Base-by-base conservation (phyloP, 2,888 invertebrate genomes). In the Perizoma flavofasciatum region DNA sequence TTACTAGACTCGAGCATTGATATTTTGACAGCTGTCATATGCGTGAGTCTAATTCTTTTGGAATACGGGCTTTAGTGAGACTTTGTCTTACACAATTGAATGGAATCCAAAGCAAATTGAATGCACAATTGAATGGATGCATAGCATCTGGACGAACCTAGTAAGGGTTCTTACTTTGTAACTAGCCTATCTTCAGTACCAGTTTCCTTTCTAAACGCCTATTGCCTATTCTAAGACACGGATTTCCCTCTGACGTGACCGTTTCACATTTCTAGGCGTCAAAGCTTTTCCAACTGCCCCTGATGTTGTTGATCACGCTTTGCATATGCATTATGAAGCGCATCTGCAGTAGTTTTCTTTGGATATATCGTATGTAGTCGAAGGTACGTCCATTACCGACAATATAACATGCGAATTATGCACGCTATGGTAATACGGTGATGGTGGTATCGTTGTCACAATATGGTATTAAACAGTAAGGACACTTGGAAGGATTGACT, bases 281-380 rank as follows among this genome's bases (percentile, higher is more conserved):
- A 92, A 92, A 86, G 86, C 86, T 92, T 88, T 91, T 92, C 85
- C 89, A 92, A 92, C 86, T 92, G 86, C 92, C 92, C 86, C 89
- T 92, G 92, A 92, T 92, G 92, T 92, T 92, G 92, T 92, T 92
- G 91, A 87, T 93, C 92, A 92, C 92, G 90, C 92, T 93, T 93
- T 93, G 92, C 92, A 92, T 93, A 85, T 92, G 92, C 92, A 92
- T 93, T 83, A 92, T 93, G 92, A 93, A 92, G 92, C 92, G 92
- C 90, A 92, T 93, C 83, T 93, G 92, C 92, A 92, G 92, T 93
- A 93, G 92, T 92, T 91, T 93, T 91, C 92, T 92, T 89, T 93
- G 92, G 92, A 93, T 93, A 83, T 92, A 92, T 88, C 92, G 92
- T 85, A 88, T 92, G 90, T 92, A 92, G 92, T 89, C 85, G 83